A percentile compares a stretch with the other conserved stretches of the same genome.
Conservation (phyloP, 2,888 invertebrate species). For the Carterocephalus palaemon region DNA sequence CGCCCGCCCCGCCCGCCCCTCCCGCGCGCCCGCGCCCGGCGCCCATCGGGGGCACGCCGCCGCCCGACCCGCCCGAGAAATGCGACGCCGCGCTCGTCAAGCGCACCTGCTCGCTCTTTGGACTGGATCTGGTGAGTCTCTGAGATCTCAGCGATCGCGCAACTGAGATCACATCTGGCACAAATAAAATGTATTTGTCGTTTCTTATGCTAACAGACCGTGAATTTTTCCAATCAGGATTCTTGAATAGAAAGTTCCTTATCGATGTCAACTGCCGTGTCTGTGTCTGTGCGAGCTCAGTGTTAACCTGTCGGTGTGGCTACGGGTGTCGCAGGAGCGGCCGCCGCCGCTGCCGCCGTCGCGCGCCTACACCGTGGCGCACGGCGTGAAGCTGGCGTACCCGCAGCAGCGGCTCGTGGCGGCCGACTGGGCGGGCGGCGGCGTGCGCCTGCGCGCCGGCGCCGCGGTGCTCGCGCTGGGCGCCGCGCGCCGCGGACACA, state of each 20-base stretch:
- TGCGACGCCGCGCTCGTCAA: slow-evolving; percentile 93
- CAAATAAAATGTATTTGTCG: no score
- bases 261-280: no score
- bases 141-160: neutral
- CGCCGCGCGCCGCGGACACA: slow-evolving; percentile 91
- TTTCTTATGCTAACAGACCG: no score
- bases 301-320: no score
- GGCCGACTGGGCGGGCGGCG: slow-evolving; percentile 84
- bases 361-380: slow-evolving; percentile 92
- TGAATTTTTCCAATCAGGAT: no score
- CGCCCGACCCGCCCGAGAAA: slow-evolving; percentile 90
- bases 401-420: slow-evolving; percentile 95
- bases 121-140: slow-evolving; percentile 87
- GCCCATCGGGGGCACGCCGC: slow-evolving; percentile 94
- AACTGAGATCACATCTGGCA: no score
- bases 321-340: slow-evolving; percentile 84
- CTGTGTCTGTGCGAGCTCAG: no score
- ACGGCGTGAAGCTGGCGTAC: slow-evolving; percentile 94
- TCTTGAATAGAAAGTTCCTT: no score
- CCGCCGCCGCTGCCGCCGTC: slow-evolving; percentile 95
- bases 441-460: slow-evolving; percentile 82
- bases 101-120: slow-evolving; percentile 93
- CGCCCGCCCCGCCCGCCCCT: slow-evolving; percentile 32
- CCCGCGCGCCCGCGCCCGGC: slow-evolving; percentile 89
- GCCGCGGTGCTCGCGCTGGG: slow-evolving; percentile 93